These are phyloP conservation scores for Lottia gigantea DNA, from an alignment of 2,888 invertebrate genomes.

Conservation along the genomic window DNA sequence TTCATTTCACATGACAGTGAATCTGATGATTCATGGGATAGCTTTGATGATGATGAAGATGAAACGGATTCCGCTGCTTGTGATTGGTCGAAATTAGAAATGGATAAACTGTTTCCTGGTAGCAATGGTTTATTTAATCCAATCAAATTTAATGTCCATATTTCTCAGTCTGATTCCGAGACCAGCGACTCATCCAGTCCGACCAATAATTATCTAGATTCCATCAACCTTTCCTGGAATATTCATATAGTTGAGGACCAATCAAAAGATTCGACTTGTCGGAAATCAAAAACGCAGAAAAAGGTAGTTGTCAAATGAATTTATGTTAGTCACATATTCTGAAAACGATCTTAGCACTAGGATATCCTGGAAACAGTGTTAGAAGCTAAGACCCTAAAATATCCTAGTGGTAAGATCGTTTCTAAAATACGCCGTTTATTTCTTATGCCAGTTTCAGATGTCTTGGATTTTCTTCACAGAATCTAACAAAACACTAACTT, in stretches of 20 bases:
- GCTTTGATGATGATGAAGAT: slow-evolving; percentile 27
- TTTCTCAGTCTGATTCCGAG: neutral
- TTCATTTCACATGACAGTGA: slow-evolving; percentile 33
- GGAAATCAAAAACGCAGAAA: too few relatives aligned
- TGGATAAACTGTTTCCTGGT: slow-evolving; percentile 15
- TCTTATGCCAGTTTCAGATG: too few relatives aligned
- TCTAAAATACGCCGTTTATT: too few relatives aligned
- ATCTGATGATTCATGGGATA: slow-evolving; percentile 35
- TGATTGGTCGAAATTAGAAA: neutral
- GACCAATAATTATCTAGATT: slow-evolving; percentile 28
- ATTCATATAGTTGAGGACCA: slow-evolving; percentile 21
- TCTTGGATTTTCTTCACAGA: too few relatives aligned
- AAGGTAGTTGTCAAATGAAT: too few relatives aligned
- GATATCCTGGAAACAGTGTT: too few relatives aligned
- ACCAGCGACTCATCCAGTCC: neutral
- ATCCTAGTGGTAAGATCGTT: too few relatives aligned
- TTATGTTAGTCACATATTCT: too few relatives aligned
- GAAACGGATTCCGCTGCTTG: slow-evolving; percentile 13
- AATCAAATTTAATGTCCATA: slow-evolving; percentile 12
- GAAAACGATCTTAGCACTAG: too few relatives aligned
- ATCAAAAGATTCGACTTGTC: too few relatives aligned
- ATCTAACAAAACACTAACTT: too few relatives aligned
- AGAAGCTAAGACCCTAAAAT: too few relatives aligned
- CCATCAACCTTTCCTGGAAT: slow-evolving; percentile 41
- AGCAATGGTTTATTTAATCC: slow-evolving; percentile 7